Base-by-base conservation (phyloP, 2,797 vertebrate genomes). In the Catharus ustulatus region DNA sequence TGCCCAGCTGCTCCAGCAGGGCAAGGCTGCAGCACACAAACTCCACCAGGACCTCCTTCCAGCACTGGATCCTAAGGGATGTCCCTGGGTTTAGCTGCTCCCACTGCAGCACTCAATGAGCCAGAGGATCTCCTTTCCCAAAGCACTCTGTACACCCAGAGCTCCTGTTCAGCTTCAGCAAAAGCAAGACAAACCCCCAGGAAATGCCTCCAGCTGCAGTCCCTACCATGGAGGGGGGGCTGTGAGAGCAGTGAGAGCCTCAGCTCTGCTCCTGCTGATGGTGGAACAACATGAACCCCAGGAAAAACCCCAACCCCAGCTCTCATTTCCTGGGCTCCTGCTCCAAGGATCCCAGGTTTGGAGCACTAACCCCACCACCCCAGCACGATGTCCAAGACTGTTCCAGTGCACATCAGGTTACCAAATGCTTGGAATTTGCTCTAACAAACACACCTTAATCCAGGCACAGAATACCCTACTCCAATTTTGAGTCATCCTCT, bases 61-160 rank as follows among this genome's bases (percentile, higher is more conserved):
- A 36, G 13, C 52, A 8, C 32, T 32, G 68, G 7, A 69, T 7
- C 27, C 13, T 6, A 4, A 27, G 11, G 17, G 6, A 16, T 5
- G 43, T 46, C 36, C 69, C 22, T 34, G 49, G 2, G 2, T 54
- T 63, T 5, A 45, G 62, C 57, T 82, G 67, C 67, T 52, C 18
- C 45, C 40, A 4, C 0, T 40, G 58, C 15, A 79, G 45, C 2
- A 12, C 58, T 49, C 38, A 9, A 3, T 3, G 40, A 45, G 43
- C 72, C 63, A 63, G 11, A 0, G 3, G 21, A 11, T 21, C 11
- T 7, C 55, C 46, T 13, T 57, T 58, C 72, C 75, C 62, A 58
- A 13, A 0, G 0, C 3, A 10, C 48, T 30, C 2, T 0, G 13
- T 13, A 9, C 4, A 51, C 34, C 48, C 46, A 58, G 30, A 68